These are phyloP conservation scores for Amphilophus citrinellus DNA, from an alignment of 2,113 vertebrate genomes.

Conservation along the genomic window DNA sequence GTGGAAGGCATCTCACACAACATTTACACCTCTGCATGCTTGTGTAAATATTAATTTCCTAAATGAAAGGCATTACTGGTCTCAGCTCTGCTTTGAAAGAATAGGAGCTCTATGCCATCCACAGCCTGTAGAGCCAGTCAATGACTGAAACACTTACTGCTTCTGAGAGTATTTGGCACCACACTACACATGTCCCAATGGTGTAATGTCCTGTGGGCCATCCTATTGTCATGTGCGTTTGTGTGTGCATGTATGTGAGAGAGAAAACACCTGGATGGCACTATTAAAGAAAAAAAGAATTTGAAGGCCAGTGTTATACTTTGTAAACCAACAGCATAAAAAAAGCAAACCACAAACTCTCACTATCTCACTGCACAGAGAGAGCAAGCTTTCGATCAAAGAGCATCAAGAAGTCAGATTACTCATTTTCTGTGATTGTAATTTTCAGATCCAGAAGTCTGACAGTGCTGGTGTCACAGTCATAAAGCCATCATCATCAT, in stretches of 20 bases:
- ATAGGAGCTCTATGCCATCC: conserved; percentile 24
- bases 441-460: not conserved
- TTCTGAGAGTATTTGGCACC: conserved; percentile 54
- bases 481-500: not conserved
- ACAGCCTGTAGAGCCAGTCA: conserved; percentile 19
- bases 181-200: conserved; percentile 38
- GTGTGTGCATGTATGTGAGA: not conserved
- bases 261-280: not conserved
- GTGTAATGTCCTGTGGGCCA: conserved; percentile 20
- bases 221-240: not conserved
- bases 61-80: conserved; percentile 57
- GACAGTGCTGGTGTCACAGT: not conserved
- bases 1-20: not conserved
- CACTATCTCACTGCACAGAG: not conserved
- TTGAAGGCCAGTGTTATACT: conserved; percentile 13
- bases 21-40: conserved; percentile 21
- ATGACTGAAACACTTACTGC: conserved; percentile 47
- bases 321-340: conserved; percentile 2
- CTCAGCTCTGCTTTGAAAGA: conserved; percentile 50
- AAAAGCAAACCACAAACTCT: not conserved
- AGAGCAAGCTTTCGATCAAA: not conserved
- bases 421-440: not conserved
- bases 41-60: conserved; percentile 10
- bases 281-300: conserved; percentile 27
- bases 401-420: not conserved